Evolutionary conservation across 2,797 vertebrate species (phyloP), one percentile per base, ranked within the genome.

Genomic region (Loriculus beryllinus): DNA sequence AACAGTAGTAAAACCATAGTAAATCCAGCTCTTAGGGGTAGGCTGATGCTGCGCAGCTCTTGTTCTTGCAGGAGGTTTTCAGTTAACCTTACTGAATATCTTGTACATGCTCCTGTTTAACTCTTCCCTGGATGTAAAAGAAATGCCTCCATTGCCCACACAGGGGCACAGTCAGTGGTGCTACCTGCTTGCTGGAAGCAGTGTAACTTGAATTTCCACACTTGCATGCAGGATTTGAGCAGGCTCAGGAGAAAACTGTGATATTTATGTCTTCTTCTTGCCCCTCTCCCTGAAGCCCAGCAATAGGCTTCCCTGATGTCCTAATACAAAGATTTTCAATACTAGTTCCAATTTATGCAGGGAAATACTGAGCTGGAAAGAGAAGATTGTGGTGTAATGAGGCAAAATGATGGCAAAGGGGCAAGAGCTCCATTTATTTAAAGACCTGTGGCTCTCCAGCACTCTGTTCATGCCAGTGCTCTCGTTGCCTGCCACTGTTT

Each of bases 91-190:
- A 28, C 21, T 33, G 77, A 88, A 78, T 65, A 76, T 9, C 60
- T 33, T 28, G 29, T 33, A 86, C 81, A 49, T 25, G 12, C 29
- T 91, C 45, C 12, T 28, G 25, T 35, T 94, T 83, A 83, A 57
- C 68, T n/a, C 62, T 56, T 67, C 28, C 35, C 4, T 13, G 29
- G 64, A 15, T 22, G 13, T 17, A 22, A 45, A 84, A 4, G 45
- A 45, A 80, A 37, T 13, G 9, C 45, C 65, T n/a, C 2, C 1
- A 0, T 17, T 77, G 68, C 43, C 35, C 9, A 10, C 6, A 0
- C 15, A 12, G 1, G 1, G 20, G 35, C 8, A 6, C 1, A 0
- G 64, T 19, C 1, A 0, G 5, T 25, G 56, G 33, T 3, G 3
- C 21, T 25, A 31, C 43, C 28, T 35, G 65, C 20, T 28, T 15